Conservation (phyloP, 2,888 invertebrate species). For the Cerastis rubricosa region DNA sequence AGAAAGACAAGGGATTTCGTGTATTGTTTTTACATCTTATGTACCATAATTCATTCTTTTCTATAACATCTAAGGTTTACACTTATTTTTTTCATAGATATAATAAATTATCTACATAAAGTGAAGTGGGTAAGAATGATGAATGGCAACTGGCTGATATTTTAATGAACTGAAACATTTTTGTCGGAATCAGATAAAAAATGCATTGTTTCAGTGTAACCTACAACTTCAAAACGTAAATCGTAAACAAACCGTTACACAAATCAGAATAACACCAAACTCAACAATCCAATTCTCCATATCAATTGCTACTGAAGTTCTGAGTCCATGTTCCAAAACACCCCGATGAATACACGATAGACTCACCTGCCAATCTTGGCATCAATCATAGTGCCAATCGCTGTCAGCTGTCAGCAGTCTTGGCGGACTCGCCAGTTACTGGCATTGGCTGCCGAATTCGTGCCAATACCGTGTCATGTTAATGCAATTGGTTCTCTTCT, state of each 20-base stretch:
- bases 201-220: neutral
- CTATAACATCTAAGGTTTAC: neutral
- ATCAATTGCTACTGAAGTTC: constrained; percentile 37
- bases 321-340: constrained; percentile 40
- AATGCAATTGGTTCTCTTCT: constrained; percentile 42
- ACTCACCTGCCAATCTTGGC: constrained; percentile 65
- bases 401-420: constrained; percentile 75
- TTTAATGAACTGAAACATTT: neutral
- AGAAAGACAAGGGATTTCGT: neutral
- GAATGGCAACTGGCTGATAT: neutral
- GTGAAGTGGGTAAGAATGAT: no score
- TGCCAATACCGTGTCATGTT: constrained; percentile 73
- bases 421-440: constrained; percentile 65
- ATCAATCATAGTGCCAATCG: constrained; percentile 80
- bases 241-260: constrained; percentile 23
- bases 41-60: neutral
- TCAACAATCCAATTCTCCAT: constrained; percentile 27
- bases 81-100: neutral
- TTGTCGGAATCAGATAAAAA: neutral
- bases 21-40: neutral
- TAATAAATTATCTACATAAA: neutral
- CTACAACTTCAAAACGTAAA: neutral
- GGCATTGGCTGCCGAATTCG: constrained; percentile 63
- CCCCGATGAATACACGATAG: constrained; percentile 58
- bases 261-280: constrained; percentile 31